Evolutionary conservation across 2,113 vertebrate species (phyloP).

Genomic region (Pycnonotus jocosus): DNA sequence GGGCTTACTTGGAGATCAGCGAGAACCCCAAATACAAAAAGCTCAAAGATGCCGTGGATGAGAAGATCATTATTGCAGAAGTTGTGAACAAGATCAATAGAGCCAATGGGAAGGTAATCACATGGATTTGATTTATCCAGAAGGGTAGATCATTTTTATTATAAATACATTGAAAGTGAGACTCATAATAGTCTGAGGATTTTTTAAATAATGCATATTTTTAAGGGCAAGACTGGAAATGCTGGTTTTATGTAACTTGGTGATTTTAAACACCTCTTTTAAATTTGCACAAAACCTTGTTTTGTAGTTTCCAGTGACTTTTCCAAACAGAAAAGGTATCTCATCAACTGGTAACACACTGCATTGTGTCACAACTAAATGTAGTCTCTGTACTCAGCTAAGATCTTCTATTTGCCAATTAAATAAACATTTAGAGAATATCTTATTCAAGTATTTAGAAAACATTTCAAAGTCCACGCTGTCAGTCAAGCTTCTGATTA

Average conservation of each 20-base stretch:
- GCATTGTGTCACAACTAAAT: not conserved
- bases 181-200: not conserved
- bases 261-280: not conserved
- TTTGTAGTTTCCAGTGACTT: not conserved
- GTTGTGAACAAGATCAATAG: conserved; percentile 97
- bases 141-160: not conserved
- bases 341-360: not conserved
- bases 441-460: not conserved
- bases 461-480: not conserved
- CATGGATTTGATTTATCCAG: not conserved
- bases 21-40: conserved; percentile 98
- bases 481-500: not conserved
- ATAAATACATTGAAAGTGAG: not conserved
- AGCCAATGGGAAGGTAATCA: conserved; percentile 92
- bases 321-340: not conserved
- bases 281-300: not conserved
- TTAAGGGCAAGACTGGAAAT: not conserved
- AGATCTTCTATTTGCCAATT: not conserved
- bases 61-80: conserved; percentile 94
- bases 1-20: conserved; percentile 93
- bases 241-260: not conserved
- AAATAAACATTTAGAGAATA: not conserved
- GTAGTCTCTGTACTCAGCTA: not conserved
- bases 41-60: conserved; percentile 86
- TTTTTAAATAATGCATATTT: not conserved